These are phyloP conservation scores for Brachyalestes nurse DNA, from an alignment of 2,797 vertebrate genomes.

Conservation along the genomic window DNA sequence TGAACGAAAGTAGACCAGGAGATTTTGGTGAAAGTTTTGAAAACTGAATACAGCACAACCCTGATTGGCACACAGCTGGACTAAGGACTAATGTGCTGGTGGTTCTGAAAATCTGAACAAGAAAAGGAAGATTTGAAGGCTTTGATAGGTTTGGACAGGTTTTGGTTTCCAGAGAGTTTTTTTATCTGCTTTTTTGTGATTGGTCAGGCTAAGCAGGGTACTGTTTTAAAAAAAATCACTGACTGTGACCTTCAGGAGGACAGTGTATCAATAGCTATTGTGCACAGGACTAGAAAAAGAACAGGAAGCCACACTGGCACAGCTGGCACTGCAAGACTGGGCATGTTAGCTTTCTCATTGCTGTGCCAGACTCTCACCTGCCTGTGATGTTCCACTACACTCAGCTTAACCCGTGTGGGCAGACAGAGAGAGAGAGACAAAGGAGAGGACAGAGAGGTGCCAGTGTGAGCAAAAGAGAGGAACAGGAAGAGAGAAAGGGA, in stretches of 20 bases:
- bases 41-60: too few species aligned
- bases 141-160: too few species aligned
- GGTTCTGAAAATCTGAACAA: too few species aligned
- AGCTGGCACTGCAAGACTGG: constrained; percentile 40
- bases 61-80: too few species aligned
- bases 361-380: constrained; percentile 44
- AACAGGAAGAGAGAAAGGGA: neutral
- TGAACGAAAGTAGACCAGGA: too few species aligned
- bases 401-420: neutral
- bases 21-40: too few species aligned
- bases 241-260: neutral
- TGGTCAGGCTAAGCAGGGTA: too few species aligned
- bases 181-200: too few species aligned
- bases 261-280: neutral
- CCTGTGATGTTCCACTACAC: constrained; percentile 46
- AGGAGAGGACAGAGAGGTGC: neutral
- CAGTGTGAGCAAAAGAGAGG: neutral
- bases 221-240: neutral
- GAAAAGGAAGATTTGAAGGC: too few species aligned
- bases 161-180: too few species aligned
- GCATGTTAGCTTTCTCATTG: constrained; percentile 53
- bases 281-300: constrained; percentile 26
- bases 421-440: neutral
- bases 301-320: constrained; percentile 51
- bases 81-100: too few species aligned